Conservation (phyloP, 2,113 vertebrate genomes). For the Mungos mungo region DNA sequence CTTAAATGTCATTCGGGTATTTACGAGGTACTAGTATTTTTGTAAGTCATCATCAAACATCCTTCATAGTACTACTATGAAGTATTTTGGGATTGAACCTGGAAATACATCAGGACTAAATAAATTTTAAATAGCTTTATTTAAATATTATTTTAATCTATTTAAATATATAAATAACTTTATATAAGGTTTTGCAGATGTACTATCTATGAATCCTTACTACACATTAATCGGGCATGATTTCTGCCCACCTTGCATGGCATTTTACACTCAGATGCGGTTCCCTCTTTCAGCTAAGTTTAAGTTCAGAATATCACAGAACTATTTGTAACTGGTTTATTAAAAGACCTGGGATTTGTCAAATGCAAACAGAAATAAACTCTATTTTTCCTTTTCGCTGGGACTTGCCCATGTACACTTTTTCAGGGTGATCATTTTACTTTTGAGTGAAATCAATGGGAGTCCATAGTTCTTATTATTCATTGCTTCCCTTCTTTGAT, state of each 20-base stretch:
- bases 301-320: neutral
- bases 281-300: neutral
- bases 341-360: neutral
- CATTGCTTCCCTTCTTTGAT: neutral
- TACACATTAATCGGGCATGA: neutral
- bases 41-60: neutral
- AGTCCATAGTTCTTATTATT: neutral
- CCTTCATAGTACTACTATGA: neutral
- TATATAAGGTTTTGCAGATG: neutral
- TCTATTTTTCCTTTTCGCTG: neutral
- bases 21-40: neutral
- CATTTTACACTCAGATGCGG: neutral
- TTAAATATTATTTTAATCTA: neutral
- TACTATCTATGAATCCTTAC: fast-evolving
- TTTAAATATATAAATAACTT: neutral
- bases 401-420: neutral
- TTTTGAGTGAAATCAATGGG: neutral
- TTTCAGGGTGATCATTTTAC: neutral
- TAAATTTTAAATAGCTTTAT: neutral
- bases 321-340: neutral
- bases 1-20: neutral
- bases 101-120: neutral
- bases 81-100: neutral
- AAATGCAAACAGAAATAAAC: neutral
- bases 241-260: neutral